Evolutionary conservation across 2,888 invertebrate species (phyloP).

Genomic region (Epinotia nisella): DNA sequence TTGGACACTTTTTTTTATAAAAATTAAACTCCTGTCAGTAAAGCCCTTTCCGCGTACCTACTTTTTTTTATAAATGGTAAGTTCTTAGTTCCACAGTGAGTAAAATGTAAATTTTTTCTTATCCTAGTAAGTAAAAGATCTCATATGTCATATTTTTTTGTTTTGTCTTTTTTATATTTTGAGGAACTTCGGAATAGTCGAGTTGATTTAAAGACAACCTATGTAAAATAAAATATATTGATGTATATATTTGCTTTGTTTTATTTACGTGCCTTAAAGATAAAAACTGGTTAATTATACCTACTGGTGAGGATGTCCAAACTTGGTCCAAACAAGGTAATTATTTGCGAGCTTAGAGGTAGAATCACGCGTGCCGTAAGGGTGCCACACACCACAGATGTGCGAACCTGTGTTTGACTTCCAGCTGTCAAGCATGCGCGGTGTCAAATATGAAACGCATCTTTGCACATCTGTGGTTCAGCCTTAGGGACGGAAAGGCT

Average conservation of each 20-base stretch:
- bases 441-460: no score
- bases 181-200: slow-evolving; percentile 83
- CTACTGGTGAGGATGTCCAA: no score
- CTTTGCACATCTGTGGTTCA: no score
- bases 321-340: no score
- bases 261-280: slow-evolving; percentile 56
- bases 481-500: no score
- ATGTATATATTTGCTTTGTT: slow-evolving; percentile 78
- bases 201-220: slow-evolving; percentile 85
- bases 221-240: slow-evolving; percentile 85
- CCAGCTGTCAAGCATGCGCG: no score
- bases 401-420: no score
- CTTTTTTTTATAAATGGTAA: slow-evolving; percentile 78
- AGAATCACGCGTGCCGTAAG: no score
- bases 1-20: slow-evolving; percentile 13
- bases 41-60: slow-evolving; percentile 68
- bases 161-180: slow-evolving; percentile 85
- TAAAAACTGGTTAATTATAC: no score
- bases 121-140: slow-evolving; percentile 85
- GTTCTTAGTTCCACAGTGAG: slow-evolving; percentile 81
- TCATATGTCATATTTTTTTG: slow-evolving; percentile 84
- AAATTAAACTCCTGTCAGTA: slow-evolving; percentile 52
- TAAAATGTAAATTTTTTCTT: slow-evolving; percentile 83
- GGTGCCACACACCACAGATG: no score
- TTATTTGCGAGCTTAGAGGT: no score